A percentile compares a stretch with the other conserved stretches of the same genome.
These are phyloP conservation scores for Sarcophaga rosellei DNA, from an alignment of 2,888 invertebrate genomes.

Conservation along the genomic window DNA sequence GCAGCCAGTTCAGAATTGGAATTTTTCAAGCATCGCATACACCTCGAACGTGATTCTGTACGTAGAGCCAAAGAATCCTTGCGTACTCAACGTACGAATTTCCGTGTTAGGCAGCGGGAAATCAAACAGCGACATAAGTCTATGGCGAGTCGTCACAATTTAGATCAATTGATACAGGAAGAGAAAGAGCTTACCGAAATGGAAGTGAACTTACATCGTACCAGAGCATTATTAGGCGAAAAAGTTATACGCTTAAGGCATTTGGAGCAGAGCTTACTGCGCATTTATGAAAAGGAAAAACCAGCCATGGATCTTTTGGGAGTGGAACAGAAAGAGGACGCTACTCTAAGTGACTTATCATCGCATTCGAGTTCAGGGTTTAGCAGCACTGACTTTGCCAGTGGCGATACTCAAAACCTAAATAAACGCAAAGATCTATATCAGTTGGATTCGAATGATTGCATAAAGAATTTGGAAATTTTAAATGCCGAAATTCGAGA, in stretches of 20 bases:
- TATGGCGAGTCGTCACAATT: conserved; percentile 74
- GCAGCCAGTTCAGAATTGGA: conserved; percentile 87
- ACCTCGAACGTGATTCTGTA: conserved; percentile 90
- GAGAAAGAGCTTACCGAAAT: conserved; percentile 91
- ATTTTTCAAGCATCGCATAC: conserved; percentile 91
- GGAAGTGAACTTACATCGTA: conserved; percentile 91
- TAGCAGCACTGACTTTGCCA: conserved; percentile 86
- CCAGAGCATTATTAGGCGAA: conserved; percentile 89
- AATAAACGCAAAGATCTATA: conserved; percentile 81
- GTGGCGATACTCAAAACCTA: conserved; percentile 81
- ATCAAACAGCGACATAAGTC: conserved; percentile 81
- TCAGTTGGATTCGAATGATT: conserved; percentile 85
- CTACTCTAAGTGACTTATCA: conserved; percentile 86
- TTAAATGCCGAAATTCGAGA: conserved; percentile 87
- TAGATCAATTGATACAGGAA: conserved; percentile 84
- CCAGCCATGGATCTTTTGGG: conserved; percentile 75
- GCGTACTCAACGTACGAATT: conserved; percentile 86
- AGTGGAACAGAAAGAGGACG: conserved; percentile 82
- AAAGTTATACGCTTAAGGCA: conserved; percentile 91
- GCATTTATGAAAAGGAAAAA: conserved; percentile 81
- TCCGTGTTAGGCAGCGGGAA: conserved; percentile 85
- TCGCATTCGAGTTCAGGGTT: conserved; percentile 84
- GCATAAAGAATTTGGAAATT: conserved; percentile 87
- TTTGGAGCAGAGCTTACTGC: conserved; percentile 88
- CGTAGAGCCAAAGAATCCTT: conserved; percentile 90